Evolutionary conservation across 1,140 invertebrate species (phyloP), one percentile per base, ranked within the genome.

Genomic region (Bombus sibiricus): DNA sequence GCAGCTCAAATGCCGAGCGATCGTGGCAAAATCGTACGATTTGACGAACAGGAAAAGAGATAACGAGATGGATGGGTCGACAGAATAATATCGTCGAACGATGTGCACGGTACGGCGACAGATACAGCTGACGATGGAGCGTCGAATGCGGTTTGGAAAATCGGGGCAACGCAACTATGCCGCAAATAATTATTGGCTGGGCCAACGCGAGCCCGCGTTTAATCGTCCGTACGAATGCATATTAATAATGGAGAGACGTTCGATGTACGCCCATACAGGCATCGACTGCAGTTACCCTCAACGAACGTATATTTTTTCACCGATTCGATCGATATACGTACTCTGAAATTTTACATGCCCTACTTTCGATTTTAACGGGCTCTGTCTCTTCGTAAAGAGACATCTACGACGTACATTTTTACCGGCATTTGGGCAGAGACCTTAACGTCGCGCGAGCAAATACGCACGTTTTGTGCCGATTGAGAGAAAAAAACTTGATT

Each of bases 101-200:
- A 64, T 76, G 28, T 3, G 75, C 41, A 10, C 9, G 28, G 68
- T 39, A 34, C 25, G 39, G 73, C 47, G 25, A 28, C 69, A 15
- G 22, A 37, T 9, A 47, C 85, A 71, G 76, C 66, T 72, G 68
- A 72, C 87, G 83, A 84, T 87, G 76, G 72, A 76, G 53, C 80
- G 86, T 81, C 80, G 86, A 83, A 57, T 86, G 89, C 81, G 86
- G 83, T 91, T 86, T 84, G 64, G 68, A 64, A 83, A 90, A 90
- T 90, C 86, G 89, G 81, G 69, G 41, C 83, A 68, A 82, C 86
- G 86, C 84, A 88, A 90, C 89, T 90, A 88, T 86, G 77, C 89
- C 89, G 84, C 89, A 88, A 90, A 91, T 91, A 91, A 91, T 91
- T 91, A 91, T 91, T 85, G 84, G 68, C 71, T 62, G 74, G 64